Percentiles rank a stretch among this genome's conserved stretches.
Evolutionary conservation across 2,888 invertebrate genomes (phyloP).

Genomic region (Ecliptopera silaceata): DNA sequence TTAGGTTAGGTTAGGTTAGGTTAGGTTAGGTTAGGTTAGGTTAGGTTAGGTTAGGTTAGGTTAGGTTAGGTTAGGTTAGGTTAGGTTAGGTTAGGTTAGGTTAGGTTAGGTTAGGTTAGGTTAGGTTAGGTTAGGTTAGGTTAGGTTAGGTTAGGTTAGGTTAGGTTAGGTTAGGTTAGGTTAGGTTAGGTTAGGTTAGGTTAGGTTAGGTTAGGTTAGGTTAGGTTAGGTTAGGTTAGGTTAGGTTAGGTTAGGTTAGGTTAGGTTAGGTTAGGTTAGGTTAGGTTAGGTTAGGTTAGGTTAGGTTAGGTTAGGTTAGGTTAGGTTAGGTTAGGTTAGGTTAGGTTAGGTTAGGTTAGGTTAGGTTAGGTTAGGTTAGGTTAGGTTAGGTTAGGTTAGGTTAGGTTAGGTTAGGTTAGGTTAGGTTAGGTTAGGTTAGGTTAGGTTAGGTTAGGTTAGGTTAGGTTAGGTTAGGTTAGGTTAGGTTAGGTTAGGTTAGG

Average conservation of each 20-base stretch:
- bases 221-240: slow-evolving; percentile 1
- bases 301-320: slow-evolving; percentile 1
- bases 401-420: slow-evolving; percentile 6
- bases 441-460: slow-evolving; percentile 6
- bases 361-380: slow-evolving; percentile 6
- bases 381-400: slow-evolving; percentile 6
- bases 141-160: slow-evolving; percentile 1
- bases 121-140: slow-evolving; percentile 1
- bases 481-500: slow-evolving; percentile 6
- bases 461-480: slow-evolving; percentile 6
- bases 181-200: slow-evolving; percentile 1
- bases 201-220: slow-evolving; percentile 1
- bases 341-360: slow-evolving; percentile 2
- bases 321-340: background rate
- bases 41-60: slow-evolving; percentile 1
- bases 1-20: slow-evolving; percentile 8
- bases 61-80: slow-evolving; percentile 10
- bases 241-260: slow-evolving; percentile 1
- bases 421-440: slow-evolving; percentile 6
- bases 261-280: slow-evolving; percentile 1
- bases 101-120: slow-evolving; percentile 8
- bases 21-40: slow-evolving; percentile 1
- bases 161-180: slow-evolving; percentile 1
- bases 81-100: slow-evolving; percentile 1
- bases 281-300: slow-evolving; percentile 1